These are phyloP conservation scores for Muntiacus reevesi DNA, from an alignment of 2,113 vertebrate species.

Conservation along the genomic window DNA sequence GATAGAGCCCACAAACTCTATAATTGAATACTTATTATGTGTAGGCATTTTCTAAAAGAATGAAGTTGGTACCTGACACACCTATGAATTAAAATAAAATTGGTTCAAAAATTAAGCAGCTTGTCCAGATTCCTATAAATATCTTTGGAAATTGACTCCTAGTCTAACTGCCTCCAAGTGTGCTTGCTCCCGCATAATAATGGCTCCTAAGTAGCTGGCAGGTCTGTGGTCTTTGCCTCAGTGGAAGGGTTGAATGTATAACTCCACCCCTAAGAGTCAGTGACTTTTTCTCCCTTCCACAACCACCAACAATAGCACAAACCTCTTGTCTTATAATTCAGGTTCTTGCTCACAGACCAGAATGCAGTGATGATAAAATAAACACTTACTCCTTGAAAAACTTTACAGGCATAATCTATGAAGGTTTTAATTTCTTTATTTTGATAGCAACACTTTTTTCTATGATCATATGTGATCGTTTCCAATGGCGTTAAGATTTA, in stretches of 20 bases:
- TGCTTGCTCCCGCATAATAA: not conserved
- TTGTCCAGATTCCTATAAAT: not conserved
- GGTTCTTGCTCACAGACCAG: not conserved
- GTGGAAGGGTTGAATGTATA: not conserved
- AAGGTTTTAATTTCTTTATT: not conserved
- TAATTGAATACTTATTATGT: not conserved
- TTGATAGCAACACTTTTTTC: not conserved
- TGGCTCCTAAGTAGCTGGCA: not conserved
- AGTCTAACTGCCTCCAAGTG: not conserved
- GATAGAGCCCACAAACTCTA: too few species aligned
- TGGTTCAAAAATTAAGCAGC: not conserved
- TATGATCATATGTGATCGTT: not conserved
- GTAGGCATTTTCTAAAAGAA: not conserved
- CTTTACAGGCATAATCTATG: not conserved
- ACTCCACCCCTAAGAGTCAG: not conserved
- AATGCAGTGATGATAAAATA: not conserved
- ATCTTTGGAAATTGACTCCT: not conserved
- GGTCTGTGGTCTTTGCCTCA: not conserved
- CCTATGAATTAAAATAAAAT: not conserved
- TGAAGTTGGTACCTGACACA: not conserved
- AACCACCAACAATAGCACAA: not conserved
- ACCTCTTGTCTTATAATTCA: not conserved
- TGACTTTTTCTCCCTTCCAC: not conserved
- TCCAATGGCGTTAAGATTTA: not conserved
- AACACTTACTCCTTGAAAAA: not conserved